Conservation (phyloP, 2,888 invertebrate species). For the Dione juno region DNA sequence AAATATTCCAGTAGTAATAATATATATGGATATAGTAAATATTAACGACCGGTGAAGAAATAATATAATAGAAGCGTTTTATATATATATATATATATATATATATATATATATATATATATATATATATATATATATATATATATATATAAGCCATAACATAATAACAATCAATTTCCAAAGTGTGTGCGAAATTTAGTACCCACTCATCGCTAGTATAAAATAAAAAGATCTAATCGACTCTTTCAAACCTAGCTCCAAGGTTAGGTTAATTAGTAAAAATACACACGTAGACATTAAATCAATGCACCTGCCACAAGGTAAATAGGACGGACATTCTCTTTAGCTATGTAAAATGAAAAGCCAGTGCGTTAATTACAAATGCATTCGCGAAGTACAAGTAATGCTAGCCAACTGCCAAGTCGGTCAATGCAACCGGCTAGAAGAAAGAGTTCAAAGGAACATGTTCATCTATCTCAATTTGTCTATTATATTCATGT, state of each 20-base stretch:
- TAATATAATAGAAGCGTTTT: no score
- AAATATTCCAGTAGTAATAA: no score
- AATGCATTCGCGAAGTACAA: constrained; percentile 62
- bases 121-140: no score
- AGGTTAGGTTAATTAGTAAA: constrained; percentile 9
- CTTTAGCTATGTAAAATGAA: constrained; percentile 66
- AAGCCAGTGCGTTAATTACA: constrained; percentile 65
- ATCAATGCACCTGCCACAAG: constrained; percentile 35
- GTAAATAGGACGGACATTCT: constrained; percentile 63
- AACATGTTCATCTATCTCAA: constrained; percentile 40
- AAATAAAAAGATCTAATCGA: background rate
- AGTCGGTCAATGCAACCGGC: constrained; percentile 61
- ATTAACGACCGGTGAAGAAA: no score
- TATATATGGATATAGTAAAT: no score
- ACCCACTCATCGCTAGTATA: background rate
- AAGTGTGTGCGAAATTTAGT: background rate
- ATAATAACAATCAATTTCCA: background rate
- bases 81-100: no score
- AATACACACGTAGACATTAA: constrained; percentile 26
- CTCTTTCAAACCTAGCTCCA: background rate
- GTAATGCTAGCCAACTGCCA: constrained; percentile 54
- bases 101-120: no score
- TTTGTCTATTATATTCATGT: constrained; percentile 36
- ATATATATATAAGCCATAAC: background rate
- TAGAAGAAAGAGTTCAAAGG: constrained; percentile 50